phyloP scores from a whole-genome alignment of 2,113 vertebrate genomes.

The Perccottus glenii region DNA sequence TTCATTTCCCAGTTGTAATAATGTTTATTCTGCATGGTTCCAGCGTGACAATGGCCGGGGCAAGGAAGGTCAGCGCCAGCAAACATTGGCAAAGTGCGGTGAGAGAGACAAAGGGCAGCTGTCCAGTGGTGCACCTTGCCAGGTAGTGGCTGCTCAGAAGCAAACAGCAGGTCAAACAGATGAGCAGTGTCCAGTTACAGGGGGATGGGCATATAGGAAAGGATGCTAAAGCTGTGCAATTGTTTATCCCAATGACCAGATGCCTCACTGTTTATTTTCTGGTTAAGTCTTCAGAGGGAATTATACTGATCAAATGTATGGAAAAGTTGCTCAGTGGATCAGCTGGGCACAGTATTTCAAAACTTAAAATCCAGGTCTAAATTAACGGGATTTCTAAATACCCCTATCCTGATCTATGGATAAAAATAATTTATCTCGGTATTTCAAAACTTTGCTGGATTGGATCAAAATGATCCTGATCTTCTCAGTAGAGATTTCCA shows the following conservation, averaged over 20 bases:
- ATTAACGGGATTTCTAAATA: too few species aligned
- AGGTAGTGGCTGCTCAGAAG: slow-evolving; percentile 40
- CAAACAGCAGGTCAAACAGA: slow-evolving; percentile 37
- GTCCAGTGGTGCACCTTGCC: slow-evolving; percentile 31
- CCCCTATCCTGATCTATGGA: too few species aligned
- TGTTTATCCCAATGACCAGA: not conserved
- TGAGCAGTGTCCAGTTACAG: slow-evolving; percentile 17
- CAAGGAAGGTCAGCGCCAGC: slow-evolving; percentile 36
- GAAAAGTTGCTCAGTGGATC: too few species aligned
- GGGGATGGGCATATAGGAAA: not conserved
- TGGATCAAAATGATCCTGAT: too few species aligned
- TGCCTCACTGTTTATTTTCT: not conserved
- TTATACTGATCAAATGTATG: too few species aligned
- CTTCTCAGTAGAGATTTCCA: too few species aligned
- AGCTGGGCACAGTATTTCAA: too few species aligned
- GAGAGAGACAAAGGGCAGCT: slow-evolving; percentile 33
- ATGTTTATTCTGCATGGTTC: slow-evolving; percentile 44
- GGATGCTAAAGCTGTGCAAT: slow-evolving; percentile 15
- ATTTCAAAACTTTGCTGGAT: too few species aligned
- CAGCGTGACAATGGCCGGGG: slow-evolving; percentile 5
- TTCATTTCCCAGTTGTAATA: slow-evolving; percentile 51
- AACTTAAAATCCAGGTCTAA: too few species aligned
- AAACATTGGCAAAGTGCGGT: slow-evolving; percentile 4
- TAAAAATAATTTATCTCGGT: too few species aligned
- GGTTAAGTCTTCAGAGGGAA: not conserved